Conservation (phyloP, 2,888 invertebrate genomes). For the Drosophila lacicola region DNA sequence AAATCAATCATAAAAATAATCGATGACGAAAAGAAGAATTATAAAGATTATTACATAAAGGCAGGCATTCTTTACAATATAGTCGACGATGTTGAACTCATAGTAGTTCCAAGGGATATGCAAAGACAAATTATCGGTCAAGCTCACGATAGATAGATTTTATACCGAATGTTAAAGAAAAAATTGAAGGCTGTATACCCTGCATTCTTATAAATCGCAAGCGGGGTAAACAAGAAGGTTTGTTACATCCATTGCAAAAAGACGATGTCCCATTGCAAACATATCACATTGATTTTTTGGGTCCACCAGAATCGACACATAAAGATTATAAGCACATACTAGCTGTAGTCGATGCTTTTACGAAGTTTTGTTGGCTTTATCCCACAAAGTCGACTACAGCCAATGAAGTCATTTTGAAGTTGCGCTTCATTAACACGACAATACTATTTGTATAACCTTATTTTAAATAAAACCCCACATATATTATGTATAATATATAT, state of each 20-base stretch:
- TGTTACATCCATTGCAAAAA: constrained; percentile 44
- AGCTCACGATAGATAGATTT: too few species aligned
- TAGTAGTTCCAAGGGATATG: too few species aligned
- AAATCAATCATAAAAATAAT: not conserved
- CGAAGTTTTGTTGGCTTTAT: constrained; percentile 76
- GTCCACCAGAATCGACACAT: constrained; percentile 72
- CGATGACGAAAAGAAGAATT: not conserved
- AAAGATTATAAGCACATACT: constrained; percentile 69
- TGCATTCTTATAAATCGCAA: constrained; percentile 43
- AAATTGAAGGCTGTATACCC: constrained; percentile 30
- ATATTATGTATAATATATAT: too few species aligned
- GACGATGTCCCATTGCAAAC: constrained; percentile 50
- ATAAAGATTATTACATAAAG: not conserved
- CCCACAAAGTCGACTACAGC: too few species aligned
- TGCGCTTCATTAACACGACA: too few species aligned
- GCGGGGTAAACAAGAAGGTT: constrained; percentile 45
- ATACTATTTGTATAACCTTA: too few species aligned
- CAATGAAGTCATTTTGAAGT: too few species aligned
- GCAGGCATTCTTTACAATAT: not conserved
- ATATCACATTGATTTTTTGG: constrained; percentile 78
- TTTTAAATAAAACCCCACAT: too few species aligned
- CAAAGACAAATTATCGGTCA: too few species aligned
- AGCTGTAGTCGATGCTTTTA: constrained; percentile 78
- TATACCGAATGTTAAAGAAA: too few species aligned
- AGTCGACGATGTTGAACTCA: too few species aligned